A percentile compares a stretch with the other conserved stretches of the same genome.
Evolutionary conservation across 1,140 invertebrate genomes (phyloP).

Genomic region (Nixonia krombeini): DNA sequence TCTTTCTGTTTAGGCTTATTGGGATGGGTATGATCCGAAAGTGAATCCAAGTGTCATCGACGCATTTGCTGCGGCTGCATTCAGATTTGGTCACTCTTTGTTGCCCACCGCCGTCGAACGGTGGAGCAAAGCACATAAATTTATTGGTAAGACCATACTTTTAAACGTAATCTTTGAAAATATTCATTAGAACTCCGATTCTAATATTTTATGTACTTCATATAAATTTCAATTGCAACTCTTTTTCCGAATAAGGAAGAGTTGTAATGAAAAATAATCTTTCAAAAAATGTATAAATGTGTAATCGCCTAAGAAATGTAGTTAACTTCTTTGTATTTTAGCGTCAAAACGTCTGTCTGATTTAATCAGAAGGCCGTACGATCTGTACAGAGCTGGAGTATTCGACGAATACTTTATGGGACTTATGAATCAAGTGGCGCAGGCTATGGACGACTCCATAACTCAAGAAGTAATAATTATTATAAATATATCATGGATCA

Average conservation of each 20-base stretch:
- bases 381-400: slow-evolving; percentile 91
- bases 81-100: slow-evolving; percentile 91
- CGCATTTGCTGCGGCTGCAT: slow-evolving; percentile 90
- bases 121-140: slow-evolving; percentile 95
- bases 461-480: slow-evolving; percentile 82
- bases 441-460: slow-evolving; percentile 95
- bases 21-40: slow-evolving; percentile 88
- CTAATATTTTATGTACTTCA: too few relatives aligned
- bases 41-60: slow-evolving; percentile 90
- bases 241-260: too few relatives aligned
- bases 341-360: slow-evolving; percentile 91
- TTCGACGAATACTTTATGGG: slow-evolving; percentile 94
- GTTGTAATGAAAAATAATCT: too few relatives aligned
- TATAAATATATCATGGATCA: not conserved
- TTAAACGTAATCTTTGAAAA: too few relatives aligned
- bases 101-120: slow-evolving; percentile 89
- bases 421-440: slow-evolving; percentile 93
- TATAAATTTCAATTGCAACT: too few relatives aligned
- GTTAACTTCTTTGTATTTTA: too few relatives aligned
- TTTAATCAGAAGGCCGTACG: slow-evolving; percentile 89
- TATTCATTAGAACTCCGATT: too few relatives aligned
- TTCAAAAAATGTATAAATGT: too few relatives aligned
- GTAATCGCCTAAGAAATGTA: too few relatives aligned
- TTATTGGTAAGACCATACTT: slow-evolving; percentile 80
- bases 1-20: slow-evolving; percentile 84